phyloP scores from a whole-genome alignment of 2,888 invertebrate genomes.

The Merodon equestris region DNA sequence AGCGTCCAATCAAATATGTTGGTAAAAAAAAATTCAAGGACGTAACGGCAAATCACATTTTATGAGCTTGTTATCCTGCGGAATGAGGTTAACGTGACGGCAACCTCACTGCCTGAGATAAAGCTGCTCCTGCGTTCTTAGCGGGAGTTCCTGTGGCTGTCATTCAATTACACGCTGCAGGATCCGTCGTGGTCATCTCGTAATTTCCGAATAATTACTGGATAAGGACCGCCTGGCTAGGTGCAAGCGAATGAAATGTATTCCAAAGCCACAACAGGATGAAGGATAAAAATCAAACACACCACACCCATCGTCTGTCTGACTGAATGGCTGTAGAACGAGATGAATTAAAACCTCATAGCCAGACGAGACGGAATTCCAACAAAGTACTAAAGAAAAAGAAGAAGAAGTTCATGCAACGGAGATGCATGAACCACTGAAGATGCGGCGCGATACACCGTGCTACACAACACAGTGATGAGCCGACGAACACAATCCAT shows the following conservation, averaged over 20 bases:
- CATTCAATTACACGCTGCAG: constrained; percentile 49
- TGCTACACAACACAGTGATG: neutral
- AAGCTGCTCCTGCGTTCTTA: constrained; percentile 12
- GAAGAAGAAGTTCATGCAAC: neutral
- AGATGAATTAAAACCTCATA: constrained; percentile 63
- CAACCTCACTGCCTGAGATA: no score
- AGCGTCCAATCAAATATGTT: constrained; percentile 19
- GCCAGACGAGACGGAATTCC: constrained; percentile 44
- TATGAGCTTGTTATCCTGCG: constrained; percentile 64
- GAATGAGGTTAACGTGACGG: constrained; percentile 54
- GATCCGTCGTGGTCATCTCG: constrained; percentile 52
- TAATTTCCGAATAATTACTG: constrained; percentile 61
- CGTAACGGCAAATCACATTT: constrained; percentile 61
- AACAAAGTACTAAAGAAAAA: constrained; percentile 6
- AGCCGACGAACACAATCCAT: constrained; percentile 7
- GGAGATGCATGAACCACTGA: constrained; percentile 61
- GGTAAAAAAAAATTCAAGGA: constrained; percentile 53
- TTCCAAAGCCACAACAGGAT: constrained; percentile 56
- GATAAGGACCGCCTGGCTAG: constrained; percentile 54
- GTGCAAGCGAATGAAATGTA: constrained; percentile 45
- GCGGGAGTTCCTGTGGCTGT: constrained; percentile 30
- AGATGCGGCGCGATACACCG: constrained; percentile 62
- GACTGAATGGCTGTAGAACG: constrained; percentile 14
- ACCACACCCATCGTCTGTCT: constrained; percentile 55
- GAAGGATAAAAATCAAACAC: constrained; percentile 63